Evolutionary conservation across 1,140 invertebrate genomes (phyloP), one percentile per base, ranked within the genome.

Genomic region (Drosophila teissieri): DNA sequence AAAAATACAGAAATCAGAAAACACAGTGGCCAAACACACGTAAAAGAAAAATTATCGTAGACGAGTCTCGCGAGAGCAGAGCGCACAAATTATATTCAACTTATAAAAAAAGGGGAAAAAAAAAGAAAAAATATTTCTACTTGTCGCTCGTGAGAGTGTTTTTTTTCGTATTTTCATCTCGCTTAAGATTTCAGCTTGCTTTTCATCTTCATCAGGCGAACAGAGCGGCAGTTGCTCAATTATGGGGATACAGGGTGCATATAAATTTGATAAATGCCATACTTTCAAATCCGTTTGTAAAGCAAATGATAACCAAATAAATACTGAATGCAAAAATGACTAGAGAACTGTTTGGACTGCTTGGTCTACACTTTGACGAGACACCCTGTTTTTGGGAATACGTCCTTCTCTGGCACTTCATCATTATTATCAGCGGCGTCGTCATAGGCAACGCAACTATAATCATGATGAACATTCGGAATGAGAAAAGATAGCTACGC

Each of bases 81-180:
- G 52, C 17, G 52, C 14, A 79, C 83, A 86, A 86, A 88, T 83
- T 83, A 86, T 86, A 82, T 88, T 88, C 84, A 78, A 85, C 80
- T 85, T 90, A 80, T 31, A 10, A 31, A 31, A 31, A 31, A 84
- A 73, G 62, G 70, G 56, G 42, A 19, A 55, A 51, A 45, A 19
- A 19, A 72, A 78, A 65, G 62, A 74, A 67, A 54, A 31, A 58
- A 51, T 24, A 69, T 61, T 64, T 40, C 22, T 55, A 37, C 44
- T 37, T 63, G 36, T 52, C 37, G 34, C 48, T 69, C 54, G 44
- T 39, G 44, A 42, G 24, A 56, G 36, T 77, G 60, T 76, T 77
- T 56, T 72, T 86, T 67, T 86, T 88, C 79, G 88, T 83, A 88
- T 88, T 86, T 86, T 81, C 80, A 79, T 84, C 73, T 62, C 60